Evolutionary conservation across 2,113 vertebrate species (phyloP).

Genomic region (Cochlearius cochlearius): DNA sequence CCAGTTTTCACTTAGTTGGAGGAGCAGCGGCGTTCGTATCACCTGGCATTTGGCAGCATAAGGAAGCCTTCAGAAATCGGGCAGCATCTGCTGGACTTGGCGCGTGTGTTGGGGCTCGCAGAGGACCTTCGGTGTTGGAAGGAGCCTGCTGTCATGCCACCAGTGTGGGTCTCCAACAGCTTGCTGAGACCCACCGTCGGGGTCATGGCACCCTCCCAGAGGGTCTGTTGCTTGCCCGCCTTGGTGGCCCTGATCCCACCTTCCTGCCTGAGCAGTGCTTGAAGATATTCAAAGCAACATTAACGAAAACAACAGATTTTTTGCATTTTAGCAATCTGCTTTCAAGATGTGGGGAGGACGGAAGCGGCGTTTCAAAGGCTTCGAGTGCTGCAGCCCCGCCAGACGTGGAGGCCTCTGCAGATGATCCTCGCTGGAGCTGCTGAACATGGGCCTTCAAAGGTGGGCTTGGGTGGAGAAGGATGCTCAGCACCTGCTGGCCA

Average conservation of each 20-base stretch:
- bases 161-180: neutral
- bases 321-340: conserved; percentile 8
- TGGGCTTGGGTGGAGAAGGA: neutral
- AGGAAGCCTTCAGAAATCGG: neutral
- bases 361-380: conserved; percentile 13
- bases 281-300: neutral
- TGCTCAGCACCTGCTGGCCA: neutral
- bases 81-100: neutral
- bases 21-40: accelerated
- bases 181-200: neutral
- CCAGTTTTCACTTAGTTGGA: accelerated
- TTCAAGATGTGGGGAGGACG: conserved; percentile 35
- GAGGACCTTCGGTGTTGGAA: neutral
- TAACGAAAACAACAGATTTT: neutral
- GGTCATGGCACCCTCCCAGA: neutral
- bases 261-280: neutral
- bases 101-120: accelerated
- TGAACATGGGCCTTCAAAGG: neutral
- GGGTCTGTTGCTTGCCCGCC: accelerated
- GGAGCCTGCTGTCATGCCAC: accelerated
- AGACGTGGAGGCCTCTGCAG: neutral
- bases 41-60: neutral
- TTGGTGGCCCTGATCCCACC: neutral
- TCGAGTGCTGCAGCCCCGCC: neutral
- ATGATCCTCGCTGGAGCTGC: neutral